Percentiles rank a stretch among this genome's conserved stretches.
Evolutionary conservation across 2,888 invertebrate species (phyloP).

Genomic region (Thereva nobilitata): DNA sequence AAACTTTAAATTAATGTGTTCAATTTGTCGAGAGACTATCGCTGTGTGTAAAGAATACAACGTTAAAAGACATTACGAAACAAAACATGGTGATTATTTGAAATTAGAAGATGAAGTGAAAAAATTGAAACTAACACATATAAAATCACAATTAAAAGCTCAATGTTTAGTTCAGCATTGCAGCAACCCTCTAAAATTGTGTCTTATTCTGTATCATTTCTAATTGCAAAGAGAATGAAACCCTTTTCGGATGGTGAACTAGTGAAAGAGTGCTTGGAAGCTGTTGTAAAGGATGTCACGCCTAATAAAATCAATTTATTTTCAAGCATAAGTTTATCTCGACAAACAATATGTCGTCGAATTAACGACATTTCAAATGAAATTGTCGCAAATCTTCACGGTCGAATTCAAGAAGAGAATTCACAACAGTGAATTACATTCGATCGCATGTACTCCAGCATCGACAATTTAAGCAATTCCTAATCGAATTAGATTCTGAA

Average conservation of each 20-base stretch:
- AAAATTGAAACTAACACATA: too few relatives aligned
- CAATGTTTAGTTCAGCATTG: background rate
- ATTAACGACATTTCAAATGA: slow-evolving; percentile 17
- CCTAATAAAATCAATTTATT: slow-evolving; percentile 26
- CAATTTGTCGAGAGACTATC: too few relatives aligned
- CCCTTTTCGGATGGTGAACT: slow-evolving; percentile 9
- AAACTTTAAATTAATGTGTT: too few relatives aligned
- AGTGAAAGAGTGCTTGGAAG: slow-evolving; percentile 12
- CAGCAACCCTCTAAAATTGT: too few relatives aligned
- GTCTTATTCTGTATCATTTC: background rate
- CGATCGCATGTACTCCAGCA: too few relatives aligned
- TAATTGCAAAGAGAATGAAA: slow-evolving; percentile 26
- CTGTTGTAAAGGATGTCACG: slow-evolving; percentile 26
- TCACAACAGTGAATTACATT: background rate
- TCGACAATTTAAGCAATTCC: too few relatives aligned
- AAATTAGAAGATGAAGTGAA: too few relatives aligned
- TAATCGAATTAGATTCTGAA: background rate
- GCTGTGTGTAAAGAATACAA: too few relatives aligned
- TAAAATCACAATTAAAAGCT: background rate
- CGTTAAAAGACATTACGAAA: too few relatives aligned
- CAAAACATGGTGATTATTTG: too few relatives aligned
- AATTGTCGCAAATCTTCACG: background rate
- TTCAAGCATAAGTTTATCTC: slow-evolving; percentile 27
- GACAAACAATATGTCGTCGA: slow-evolving; percentile 27
- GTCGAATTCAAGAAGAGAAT: background rate